Evolutionary conservation across 2,797 vertebrate genomes (phyloP).

Genomic region (Alcedo atthis): DNA sequence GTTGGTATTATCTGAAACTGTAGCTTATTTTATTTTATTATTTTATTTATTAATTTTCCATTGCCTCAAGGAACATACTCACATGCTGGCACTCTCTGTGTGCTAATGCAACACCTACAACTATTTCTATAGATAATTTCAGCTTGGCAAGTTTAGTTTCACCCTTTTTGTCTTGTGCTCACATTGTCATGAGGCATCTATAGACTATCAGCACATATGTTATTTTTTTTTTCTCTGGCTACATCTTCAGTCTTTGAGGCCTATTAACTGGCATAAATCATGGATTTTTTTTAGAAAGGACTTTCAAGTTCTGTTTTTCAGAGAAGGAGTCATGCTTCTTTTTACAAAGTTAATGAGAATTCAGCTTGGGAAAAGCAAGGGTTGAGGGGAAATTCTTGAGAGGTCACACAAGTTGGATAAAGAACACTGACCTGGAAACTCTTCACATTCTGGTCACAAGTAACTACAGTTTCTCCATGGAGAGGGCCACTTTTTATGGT

Average conservation of each 20-base stretch:
- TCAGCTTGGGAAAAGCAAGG: background rate
- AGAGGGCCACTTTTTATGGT: background rate
- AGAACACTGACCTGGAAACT: background rate
- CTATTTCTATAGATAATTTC: background rate
- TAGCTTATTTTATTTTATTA: background rate
- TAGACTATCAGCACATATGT: background rate
- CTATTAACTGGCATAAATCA: background rate
- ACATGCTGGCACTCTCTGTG: rapidly evolving
- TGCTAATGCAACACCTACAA: background rate
- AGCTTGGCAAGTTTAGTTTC: background rate
- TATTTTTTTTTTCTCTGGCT: background rate
- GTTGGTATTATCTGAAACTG: background rate
- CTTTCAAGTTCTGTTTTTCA: background rate
- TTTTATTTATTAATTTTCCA: too few species aligned
- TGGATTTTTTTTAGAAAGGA: background rate
- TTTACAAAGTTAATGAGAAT: background rate
- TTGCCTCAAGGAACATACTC: background rate
- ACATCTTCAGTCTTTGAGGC: background rate
- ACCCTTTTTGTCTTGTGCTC: background rate
- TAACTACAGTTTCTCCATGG: background rate
- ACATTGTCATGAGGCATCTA: background rate
- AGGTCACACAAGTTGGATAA: background rate
- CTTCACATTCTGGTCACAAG: background rate
- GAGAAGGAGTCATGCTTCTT: background rate
- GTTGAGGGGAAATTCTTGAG: background rate